phyloP scores from a whole-genome alignment of 1,140 invertebrate genomes.

The Drosophila baimaii region DNA sequence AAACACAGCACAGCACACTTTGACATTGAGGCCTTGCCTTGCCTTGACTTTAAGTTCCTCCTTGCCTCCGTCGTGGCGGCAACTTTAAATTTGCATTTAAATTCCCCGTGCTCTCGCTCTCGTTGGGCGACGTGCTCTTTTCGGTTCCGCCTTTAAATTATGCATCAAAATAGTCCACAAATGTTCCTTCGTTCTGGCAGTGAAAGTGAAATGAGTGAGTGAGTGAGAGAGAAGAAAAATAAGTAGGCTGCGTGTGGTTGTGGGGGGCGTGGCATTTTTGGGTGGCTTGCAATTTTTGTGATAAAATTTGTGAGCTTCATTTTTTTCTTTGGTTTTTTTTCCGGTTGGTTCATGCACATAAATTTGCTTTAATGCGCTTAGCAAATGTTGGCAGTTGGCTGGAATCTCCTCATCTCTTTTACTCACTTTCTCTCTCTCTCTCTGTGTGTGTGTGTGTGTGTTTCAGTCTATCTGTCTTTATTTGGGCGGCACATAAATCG shows the following conservation, averaged over 20 bases:
- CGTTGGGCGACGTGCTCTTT: constrained; percentile 10
- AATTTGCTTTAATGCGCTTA: constrained; percentile 78
- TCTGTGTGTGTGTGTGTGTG: too few relatives aligned
- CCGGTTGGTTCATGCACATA: constrained; percentile 62
- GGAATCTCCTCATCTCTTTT: not conserved
- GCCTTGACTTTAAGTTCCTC: constrained; percentile 35
- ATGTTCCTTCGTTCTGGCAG: constrained; percentile 39
- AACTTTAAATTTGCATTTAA: constrained; percentile 70
- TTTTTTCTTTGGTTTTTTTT: constrained; percentile 9
- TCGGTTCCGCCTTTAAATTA: constrained; percentile 60
- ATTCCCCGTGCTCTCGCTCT: constrained; percentile 28
- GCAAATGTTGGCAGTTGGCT: constrained; percentile 50
- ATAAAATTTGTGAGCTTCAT: constrained; percentile 51
- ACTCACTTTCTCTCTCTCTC: too few relatives aligned
- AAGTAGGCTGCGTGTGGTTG: constrained; percentile 1
- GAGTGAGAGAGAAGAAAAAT: constrained; percentile 28
- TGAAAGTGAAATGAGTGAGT: constrained; percentile 64
- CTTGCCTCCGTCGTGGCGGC: constrained; percentile 1
- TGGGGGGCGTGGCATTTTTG: constrained; percentile 46
- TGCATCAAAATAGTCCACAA: constrained; percentile 61
- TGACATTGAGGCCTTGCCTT: constrained; percentile 23
- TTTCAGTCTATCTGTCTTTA: constrained; percentile 42
- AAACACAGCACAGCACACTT: not conserved
- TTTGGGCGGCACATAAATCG: constrained; percentile 67
- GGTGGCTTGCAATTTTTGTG: constrained; percentile 62